phyloP scores from a whole-genome alignment of 2,797 vertebrate genomes.

The Rhabdomys pumilio region DNA sequence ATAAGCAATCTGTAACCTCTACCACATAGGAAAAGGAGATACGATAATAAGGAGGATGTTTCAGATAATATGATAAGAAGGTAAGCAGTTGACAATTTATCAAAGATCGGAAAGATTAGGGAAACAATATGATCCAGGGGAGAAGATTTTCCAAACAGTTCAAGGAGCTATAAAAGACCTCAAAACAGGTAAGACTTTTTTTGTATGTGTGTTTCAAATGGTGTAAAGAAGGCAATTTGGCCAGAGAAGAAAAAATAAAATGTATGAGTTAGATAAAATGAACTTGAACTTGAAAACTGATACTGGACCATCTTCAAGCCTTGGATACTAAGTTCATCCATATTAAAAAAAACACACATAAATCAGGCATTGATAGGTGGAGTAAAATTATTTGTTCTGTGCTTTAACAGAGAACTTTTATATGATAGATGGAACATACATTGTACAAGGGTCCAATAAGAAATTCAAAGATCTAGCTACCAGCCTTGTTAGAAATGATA shows the following conservation, averaged over 20 bases:
- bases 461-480: not conserved
- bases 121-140: not conserved
- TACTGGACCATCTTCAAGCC: not conserved
- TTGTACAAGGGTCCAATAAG: not conserved
- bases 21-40: not conserved
- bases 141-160: not conserved
- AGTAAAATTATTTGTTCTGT: not conserved
- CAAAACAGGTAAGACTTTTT: slow-evolving; percentile 6
- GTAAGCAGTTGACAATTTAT: slow-evolving; percentile 39
- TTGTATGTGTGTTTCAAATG: not conserved
- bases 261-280: not conserved
- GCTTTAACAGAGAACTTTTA: not conserved
- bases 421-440: not conserved
- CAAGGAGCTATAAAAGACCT: not conserved
- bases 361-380: not conserved
- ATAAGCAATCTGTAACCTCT: not conserved
- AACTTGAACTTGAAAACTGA: slow-evolving; percentile 1
- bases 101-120: not conserved
- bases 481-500: not conserved
- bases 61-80: not conserved
- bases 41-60: not conserved
- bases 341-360: not conserved
- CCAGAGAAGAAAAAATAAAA: slow-evolving; percentile 12
- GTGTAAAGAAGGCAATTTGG: not conserved
- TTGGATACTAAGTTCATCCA: not conserved